These are phyloP conservation scores for Ranitomeya variabilis DNA, from an alignment of 2,113 vertebrate genomes.

Conservation along the genomic window DNA sequence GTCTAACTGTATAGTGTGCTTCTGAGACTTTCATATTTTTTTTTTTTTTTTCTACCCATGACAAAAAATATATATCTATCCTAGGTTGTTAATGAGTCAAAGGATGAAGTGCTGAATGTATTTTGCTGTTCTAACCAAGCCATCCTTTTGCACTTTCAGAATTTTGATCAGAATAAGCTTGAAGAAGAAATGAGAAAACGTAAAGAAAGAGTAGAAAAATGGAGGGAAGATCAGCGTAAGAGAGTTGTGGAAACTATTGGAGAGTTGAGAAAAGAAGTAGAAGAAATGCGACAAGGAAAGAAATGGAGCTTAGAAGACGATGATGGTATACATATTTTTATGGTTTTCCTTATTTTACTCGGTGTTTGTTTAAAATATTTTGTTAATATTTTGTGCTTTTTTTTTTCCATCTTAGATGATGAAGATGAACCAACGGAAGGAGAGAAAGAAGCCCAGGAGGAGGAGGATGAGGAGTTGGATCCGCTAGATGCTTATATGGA, in stretches of 20 bases:
- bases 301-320: slow-evolving; percentile 99
- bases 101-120: no score
- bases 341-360: neutral
- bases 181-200: slow-evolving; percentile 99
- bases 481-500: slow-evolving; percentile 98
- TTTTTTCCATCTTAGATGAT: slow-evolving; percentile 67
- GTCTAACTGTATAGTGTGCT: no score
- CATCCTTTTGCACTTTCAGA: slow-evolving; percentile 68
- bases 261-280: slow-evolving; percentile 94
- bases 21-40: no score
- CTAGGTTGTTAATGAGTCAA: no score
- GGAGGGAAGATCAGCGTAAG: slow-evolving; percentile 96
- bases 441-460: slow-evolving; percentile 76
- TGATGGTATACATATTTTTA: slow-evolving; percentile 68
- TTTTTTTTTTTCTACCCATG: no score
- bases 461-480: slow-evolving; percentile 87
- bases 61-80: no score
- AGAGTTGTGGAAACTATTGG: slow-evolving; percentile 97
- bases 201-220: slow-evolving; percentile 97
- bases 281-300: slow-evolving; percentile 98
- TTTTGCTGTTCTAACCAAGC: no score
- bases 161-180: slow-evolving; percentile 98
- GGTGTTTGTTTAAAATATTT: neutral
- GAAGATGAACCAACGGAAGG: slow-evolving; percentile 80
- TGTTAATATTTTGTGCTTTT: neutral